Percentiles rank a stretch among this genome's conserved stretches.
Conservation (phyloP, 2,888 invertebrate genomes). For the Acrocyrtus sp. region DNA sequence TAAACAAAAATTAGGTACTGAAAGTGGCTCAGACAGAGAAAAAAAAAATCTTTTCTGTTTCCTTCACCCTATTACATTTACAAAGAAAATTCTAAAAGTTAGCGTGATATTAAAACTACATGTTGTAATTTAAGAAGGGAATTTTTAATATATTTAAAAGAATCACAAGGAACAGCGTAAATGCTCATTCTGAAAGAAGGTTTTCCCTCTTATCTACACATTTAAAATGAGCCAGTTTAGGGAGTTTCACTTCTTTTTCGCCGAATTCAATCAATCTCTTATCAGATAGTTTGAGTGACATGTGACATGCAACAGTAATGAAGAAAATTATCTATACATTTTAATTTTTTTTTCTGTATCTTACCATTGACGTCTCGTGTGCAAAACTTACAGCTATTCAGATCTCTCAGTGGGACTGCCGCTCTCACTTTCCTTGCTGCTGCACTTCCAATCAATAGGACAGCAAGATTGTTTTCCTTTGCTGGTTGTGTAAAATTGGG, state of each 20-base stretch:
- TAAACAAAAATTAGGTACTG: neutral
- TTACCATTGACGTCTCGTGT: neutral
- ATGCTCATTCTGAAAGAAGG: too few relatives aligned
- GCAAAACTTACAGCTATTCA: neutral
- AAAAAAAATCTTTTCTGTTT: too few relatives aligned
- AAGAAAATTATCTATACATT: neutral
- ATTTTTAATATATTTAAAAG: too few relatives aligned
- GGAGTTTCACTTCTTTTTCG: too few relatives aligned
- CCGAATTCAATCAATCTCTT: neutral
- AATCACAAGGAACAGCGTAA: too few relatives aligned
- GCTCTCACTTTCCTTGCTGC: neutral
- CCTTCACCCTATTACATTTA: neutral
- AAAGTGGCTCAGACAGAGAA: neutral
- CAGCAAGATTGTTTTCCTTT: slow-evolving; percentile 56
- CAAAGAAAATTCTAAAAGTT: too few relatives aligned
- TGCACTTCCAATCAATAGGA: slow-evolving; percentile 59
- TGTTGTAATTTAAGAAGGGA: too few relatives aligned
- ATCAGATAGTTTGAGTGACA: neutral
- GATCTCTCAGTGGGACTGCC: neutral
- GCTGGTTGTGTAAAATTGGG: slow-evolving; percentile 53
- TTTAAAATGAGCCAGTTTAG: too few relatives aligned
- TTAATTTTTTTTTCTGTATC: too few relatives aligned
- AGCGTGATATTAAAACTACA: too few relatives aligned
- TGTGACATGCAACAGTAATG: neutral
- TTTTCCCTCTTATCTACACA: too few relatives aligned